phyloP scores from a whole-genome alignment of 2,113 vertebrate species.

The Notothenia rossii region DNA sequence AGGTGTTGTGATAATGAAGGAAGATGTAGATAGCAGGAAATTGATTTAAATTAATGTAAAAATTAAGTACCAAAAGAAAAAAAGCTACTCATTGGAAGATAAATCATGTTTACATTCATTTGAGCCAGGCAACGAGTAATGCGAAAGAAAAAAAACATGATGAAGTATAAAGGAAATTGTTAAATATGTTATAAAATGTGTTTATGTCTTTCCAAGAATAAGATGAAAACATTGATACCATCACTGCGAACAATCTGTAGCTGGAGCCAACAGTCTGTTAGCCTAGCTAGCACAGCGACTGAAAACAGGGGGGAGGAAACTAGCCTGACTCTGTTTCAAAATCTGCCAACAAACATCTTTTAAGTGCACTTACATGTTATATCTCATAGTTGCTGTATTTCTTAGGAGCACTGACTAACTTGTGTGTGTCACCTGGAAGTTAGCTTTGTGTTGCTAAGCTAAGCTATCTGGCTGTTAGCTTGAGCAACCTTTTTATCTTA shows the following conservation, averaged over 20 bases:
- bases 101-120: neutral
- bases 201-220: neutral
- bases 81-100: neutral
- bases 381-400: neutral
- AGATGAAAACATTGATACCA: neutral
- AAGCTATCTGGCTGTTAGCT: neutral
- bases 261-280: neutral
- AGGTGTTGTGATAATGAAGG: neutral
- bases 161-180: too few species aligned
- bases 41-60: neutral
- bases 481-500: neutral
- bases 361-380: too few species aligned
- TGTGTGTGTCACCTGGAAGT: too few species aligned
- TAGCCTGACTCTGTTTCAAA: neutral
- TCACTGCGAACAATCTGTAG: neutral
- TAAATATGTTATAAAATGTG: neutral
- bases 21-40: neutral
- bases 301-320: neutral
- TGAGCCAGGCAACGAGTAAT: neutral
- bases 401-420: neutral
- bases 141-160: neutral
- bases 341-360: too few species aligned
- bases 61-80: neutral
- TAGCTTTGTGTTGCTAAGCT: neutral
- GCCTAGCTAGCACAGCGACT: neutral